Base-by-base conservation (phyloP, 2,113 vertebrate genomes). In the Todiramphus saurophagus region DNA sequence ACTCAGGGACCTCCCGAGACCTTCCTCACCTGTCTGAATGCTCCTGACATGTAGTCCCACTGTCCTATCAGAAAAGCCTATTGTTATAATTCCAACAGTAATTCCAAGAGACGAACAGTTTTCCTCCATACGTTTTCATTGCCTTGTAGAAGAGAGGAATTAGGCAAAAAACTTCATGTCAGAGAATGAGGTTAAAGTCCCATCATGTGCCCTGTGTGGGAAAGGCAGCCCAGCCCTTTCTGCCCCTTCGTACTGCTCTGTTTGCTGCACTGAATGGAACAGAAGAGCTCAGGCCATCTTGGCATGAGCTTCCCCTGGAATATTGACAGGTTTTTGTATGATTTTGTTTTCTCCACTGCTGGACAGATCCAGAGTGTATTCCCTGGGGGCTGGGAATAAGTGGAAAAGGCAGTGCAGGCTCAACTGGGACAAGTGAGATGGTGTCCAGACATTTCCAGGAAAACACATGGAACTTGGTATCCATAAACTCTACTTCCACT, bases 11-110 rank as follows among this genome's bases (percentile, higher is more conserved):
- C 30, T 80, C 63, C 5, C 24, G 56, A 84, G n/a, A 64, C 18
- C 30, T 30, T 37, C 28, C 44, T 79, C 1, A 0, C 33, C 15
- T 51, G 27, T 19, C 16, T 2, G 0, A 72, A 67, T 10, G 27
- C 41, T 56, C 23, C 41, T 64, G 41, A 7, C 19, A 6, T 13
- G 46, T 37, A 31, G 30, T 43, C 2, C 9, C 37, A 31, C 27
- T 37, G 13, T 16, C 9, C 37, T 30, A 13, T 48, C 30, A 31
- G 31, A 30, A 27, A 39, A 41, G 24, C 18, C 28, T 46, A 77
- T 46, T 70, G 78, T 23, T 62, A 15, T 67, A 87, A 90, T 95
- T 84, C 70, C 43, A 33, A 50, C 75, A 86, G 51, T 23, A 55
- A 83, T 73, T 94, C 86, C 51, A 74, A 75, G 68, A 41, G 51